Conservation (phyloP, 2,888 invertebrate genomes). For the Metalampra italica region DNA sequence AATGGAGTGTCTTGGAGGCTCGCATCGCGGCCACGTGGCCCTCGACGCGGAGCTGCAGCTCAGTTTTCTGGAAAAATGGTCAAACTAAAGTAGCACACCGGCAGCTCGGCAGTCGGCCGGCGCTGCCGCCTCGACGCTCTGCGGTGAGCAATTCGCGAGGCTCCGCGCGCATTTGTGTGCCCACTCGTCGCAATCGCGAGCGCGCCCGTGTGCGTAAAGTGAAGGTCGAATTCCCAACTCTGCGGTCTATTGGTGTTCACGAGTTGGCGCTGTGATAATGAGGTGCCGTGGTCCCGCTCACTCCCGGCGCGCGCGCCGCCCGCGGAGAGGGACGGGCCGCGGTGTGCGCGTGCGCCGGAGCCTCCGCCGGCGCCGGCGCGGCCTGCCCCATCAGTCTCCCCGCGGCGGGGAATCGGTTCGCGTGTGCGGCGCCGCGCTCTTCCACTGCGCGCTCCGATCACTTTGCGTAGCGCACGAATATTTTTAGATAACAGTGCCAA, state of each 20-base stretch:
- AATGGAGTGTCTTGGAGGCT: background rate
- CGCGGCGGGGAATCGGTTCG: conserved; percentile 75
- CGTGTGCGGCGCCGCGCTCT: conserved; percentile 64
- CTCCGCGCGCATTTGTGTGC: conserved; percentile 47
- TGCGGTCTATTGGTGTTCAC: conserved; percentile 77
- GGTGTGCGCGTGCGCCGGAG: conserved; percentile 69
- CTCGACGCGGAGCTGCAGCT: conserved; percentile 65
- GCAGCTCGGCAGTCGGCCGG: conserved; percentile 31
- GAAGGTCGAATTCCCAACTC: conserved; percentile 79
- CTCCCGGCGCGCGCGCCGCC: conserved; percentile 32
- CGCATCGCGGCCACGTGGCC: conserved; percentile 27
- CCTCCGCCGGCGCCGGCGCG: conserved; percentile 71
- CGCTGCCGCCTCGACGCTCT: conserved; percentile 25
- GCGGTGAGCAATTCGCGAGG: conserved; percentile 58
- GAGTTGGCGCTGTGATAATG: conserved; percentile 74
- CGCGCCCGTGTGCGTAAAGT: conserved; percentile 71
- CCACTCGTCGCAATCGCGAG: conserved; percentile 49
- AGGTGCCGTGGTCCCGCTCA: conserved; percentile 63
- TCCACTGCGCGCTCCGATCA: conserved; percentile 48
- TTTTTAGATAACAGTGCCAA: conserved; percentile 77
- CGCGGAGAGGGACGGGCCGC: conserved; percentile 58
- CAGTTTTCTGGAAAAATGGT: conserved; percentile 76
- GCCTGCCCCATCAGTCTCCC: conserved; percentile 76
- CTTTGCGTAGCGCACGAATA: conserved; percentile 69
- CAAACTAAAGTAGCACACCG: conserved; percentile 75